Evolutionary conservation across 2,888 invertebrate species (phyloP).

Genomic region (Lydus trimaculatus): DNA sequence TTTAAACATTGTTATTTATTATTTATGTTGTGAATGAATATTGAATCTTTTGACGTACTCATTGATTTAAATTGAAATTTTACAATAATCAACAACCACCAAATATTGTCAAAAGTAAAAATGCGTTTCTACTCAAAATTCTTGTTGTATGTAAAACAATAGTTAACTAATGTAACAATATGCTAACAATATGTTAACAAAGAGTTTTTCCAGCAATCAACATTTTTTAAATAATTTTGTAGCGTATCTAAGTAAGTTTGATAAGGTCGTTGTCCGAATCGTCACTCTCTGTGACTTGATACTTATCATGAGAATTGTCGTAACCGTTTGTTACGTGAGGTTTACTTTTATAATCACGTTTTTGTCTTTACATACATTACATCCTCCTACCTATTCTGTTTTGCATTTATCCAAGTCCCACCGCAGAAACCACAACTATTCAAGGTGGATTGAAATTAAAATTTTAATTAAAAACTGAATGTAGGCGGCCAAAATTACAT

Average conservation of each 20-base stretch:
- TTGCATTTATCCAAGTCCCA: conserved; percentile 6
- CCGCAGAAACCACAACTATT: background rate
- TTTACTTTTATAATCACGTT: conserved; percentile 42
- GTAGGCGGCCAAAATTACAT: background rate
- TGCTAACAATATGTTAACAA: conserved; percentile 6
- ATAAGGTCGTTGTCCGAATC: conserved; percentile 30
- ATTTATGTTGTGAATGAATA: conserved; percentile 21
- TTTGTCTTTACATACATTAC: conserved; percentile 35
- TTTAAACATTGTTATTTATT: conserved; percentile 34
- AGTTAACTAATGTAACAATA: background rate
- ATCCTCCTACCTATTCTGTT: background rate
- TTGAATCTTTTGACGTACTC: conserved; percentile 25
- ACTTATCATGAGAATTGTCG: conserved; percentile 25
- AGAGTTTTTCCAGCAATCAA: conserved; percentile 1
- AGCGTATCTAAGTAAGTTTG: conserved; percentile 31
- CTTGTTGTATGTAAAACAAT: conserved; percentile 1
- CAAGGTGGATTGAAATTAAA: conserved; percentile 2
- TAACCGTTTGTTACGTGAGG: conserved; percentile 37
- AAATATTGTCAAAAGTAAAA: background rate
- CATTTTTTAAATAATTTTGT: conserved; percentile 14
- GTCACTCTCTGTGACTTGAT: conserved; percentile 28
- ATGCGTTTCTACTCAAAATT: background rate
- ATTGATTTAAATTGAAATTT: conserved; percentile 28
- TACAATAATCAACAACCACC: background rate
- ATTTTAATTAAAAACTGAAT: background rate